phyloP scores from a whole-genome alignment of 2,113 vertebrate genomes.

The Ctenodactylus gundi region DNA sequence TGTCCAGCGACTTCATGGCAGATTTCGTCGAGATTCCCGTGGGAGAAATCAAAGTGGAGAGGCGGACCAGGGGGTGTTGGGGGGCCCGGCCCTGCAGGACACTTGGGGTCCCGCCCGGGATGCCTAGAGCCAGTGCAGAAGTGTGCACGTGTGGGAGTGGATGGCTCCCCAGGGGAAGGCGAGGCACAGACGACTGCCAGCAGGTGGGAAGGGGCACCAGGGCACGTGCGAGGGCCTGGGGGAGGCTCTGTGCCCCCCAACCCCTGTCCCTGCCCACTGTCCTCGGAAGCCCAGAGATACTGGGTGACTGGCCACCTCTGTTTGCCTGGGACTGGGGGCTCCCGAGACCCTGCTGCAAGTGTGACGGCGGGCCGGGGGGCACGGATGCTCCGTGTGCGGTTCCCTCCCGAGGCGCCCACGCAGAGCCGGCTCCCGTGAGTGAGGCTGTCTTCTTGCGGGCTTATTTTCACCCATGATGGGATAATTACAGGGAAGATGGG shows the following conservation, averaged over 20 bases:
- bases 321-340: accelerated
- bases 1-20: accelerated
- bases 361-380: too few species aligned
- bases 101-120: neutral
- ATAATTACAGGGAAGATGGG: conserved; percentile 45
- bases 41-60: neutral
- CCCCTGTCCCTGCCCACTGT: neutral
- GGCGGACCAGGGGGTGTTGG: accelerated
- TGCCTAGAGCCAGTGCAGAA: neutral
- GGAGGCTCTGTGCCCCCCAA: accelerated
- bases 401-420: too few species aligned
- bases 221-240: neutral
- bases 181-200: accelerated
- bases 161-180: accelerated
- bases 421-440: neutral
- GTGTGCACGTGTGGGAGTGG: too few species aligned
- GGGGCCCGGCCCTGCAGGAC: neutral
- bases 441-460: neutral
- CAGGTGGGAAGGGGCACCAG: accelerated
- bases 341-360: too few species aligned
- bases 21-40: too few species aligned
- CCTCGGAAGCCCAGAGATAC: neutral
- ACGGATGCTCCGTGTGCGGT: too few species aligned
- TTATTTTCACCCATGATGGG: conserved; percentile 6
- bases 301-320: accelerated